Evolutionary conservation across 2,888 invertebrate species (phyloP).

Genomic region (Oscheius sp.): DNA sequence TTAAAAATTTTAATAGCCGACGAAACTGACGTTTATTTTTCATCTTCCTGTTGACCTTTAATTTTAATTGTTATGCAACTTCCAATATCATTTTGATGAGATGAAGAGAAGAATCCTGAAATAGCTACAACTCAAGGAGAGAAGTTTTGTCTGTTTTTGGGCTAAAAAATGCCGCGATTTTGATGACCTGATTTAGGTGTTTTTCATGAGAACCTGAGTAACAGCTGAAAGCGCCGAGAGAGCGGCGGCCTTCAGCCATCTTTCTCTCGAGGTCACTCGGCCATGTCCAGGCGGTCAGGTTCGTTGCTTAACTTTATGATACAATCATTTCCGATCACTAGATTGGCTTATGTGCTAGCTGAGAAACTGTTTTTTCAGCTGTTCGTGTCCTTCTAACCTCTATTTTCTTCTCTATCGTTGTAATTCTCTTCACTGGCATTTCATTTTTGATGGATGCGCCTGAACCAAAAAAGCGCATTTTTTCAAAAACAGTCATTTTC

Average conservation of each 20-base stretch:
- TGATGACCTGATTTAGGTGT: no score
- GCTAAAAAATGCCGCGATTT: no score
- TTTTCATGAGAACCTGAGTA: no score
- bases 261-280: slow-evolving; percentile 25
- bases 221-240: not conserved
- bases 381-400: not conserved
- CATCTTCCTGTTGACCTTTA: no score
- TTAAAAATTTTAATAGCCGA: no score
- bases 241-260: slow-evolving; percentile 10
- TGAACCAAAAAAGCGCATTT: not conserved
- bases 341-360: not conserved
- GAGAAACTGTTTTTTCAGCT: slow-evolving; percentile 10
- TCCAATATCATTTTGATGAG: not conserved
- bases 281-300: slow-evolving; percentile 27
- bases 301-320: slow-evolving; percentile 8
- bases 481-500: slow-evolving; percentile 17
- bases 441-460: slow-evolving; percentile 6
- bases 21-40: not conserved
- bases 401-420: not conserved
- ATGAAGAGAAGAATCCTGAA: no score
- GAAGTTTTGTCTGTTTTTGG: no score
- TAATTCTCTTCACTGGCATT: slow-evolving; percentile 9
- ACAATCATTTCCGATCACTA: not conserved
- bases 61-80: no score
- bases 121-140: no score